These are phyloP conservation scores for Phylloscopus trochilus DNA, from an alignment of 2,113 vertebrate species.

Conservation along the genomic window DNA sequence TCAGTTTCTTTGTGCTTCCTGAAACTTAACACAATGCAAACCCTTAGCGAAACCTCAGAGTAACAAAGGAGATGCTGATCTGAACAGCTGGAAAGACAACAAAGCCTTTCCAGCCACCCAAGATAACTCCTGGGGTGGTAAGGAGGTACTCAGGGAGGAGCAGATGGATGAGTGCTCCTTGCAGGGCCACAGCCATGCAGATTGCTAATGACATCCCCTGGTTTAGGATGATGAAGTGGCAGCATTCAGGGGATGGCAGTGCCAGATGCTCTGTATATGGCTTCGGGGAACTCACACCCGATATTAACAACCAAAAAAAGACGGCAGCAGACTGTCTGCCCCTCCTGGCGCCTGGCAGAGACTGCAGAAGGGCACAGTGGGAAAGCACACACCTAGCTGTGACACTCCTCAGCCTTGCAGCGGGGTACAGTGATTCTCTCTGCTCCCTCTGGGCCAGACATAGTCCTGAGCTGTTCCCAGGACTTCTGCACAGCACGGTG, in stretches of 20 bases:
- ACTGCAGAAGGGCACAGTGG: background rate
- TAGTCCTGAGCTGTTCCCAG: background rate
- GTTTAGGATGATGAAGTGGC: slow-evolving; percentile 11
- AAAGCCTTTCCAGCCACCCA: background rate
- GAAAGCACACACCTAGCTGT: background rate
- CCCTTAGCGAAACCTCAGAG: background rate
- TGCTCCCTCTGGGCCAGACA: accelerated
- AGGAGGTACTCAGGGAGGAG: background rate
- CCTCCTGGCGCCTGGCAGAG: background rate
- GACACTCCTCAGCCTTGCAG: background rate
- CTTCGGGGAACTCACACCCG: background rate
- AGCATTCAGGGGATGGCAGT: background rate
- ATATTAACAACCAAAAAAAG: background rate
- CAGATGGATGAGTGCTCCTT: background rate
- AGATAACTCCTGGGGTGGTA: background rate
- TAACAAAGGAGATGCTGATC: background rate
- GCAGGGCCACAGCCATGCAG: background rate
- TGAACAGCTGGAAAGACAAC: background rate
- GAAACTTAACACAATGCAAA: slow-evolving; percentile 1
- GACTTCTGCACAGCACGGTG: background rate
- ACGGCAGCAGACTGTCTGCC: background rate
- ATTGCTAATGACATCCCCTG: background rate
- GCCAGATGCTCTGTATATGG: background rate
- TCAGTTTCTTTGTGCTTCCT: background rate
- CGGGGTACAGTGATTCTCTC: background rate